A percentile compares a stretch with the other conserved stretches of the same genome.
phyloP scores from a whole-genome alignment of 2,113 vertebrate genomes.

The Strix aluco region DNA sequence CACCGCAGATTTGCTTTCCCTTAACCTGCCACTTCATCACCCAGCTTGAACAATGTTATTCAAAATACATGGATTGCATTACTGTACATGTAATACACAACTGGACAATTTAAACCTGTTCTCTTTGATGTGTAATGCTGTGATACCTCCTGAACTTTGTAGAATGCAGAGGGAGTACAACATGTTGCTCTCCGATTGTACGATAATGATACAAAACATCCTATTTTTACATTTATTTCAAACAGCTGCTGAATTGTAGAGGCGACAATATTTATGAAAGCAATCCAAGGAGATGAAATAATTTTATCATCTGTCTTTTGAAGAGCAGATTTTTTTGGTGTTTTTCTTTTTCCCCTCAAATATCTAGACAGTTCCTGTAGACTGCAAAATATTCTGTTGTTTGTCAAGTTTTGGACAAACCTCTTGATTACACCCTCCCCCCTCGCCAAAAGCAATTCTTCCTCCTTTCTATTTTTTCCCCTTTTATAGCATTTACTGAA shows the following conservation, averaged over 20 bases:
- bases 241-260: not conserved
- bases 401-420: conserved; percentile 6
- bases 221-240: not conserved
- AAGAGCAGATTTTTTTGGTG: not conserved
- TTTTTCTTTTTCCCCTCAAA: accelerated
- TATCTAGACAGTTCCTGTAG: not conserved
- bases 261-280: not conserved
- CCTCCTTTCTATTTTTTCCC: not conserved
- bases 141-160: not conserved
- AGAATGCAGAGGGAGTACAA: not conserved
- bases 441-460: not conserved
- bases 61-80: not conserved
- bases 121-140: not conserved
- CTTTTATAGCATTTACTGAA: not conserved
- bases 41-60: not conserved
- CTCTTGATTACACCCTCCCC: not conserved
- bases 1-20: not conserved
- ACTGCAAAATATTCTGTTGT: not conserved
- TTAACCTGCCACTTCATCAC: not conserved
- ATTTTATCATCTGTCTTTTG: conserved; percentile 22
- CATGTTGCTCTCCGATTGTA: not conserved
- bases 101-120: not conserved
- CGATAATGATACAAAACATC: not conserved
- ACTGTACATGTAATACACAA: not conserved
- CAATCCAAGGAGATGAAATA: conserved; percentile 9